Conservation (phyloP, 2,113 vertebrate genomes). For the Solea solea region DNA sequence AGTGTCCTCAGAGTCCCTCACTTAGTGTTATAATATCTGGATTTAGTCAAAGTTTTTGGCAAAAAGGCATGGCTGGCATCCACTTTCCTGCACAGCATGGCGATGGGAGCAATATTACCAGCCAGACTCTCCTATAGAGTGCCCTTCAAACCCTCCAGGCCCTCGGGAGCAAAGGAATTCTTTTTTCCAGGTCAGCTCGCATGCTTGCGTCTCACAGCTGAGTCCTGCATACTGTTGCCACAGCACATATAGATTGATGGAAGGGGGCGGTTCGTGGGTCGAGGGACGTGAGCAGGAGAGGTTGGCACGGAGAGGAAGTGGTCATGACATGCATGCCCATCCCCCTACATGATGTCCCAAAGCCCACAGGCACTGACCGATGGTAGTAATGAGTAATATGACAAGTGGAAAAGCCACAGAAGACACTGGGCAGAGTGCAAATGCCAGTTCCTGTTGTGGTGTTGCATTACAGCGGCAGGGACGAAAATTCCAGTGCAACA, state of each 20-base stretch:
- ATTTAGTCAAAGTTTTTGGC: constrained; percentile 1
- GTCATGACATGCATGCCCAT: constrained; percentile 42
- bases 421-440: constrained; percentile 14
- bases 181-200: constrained; percentile 79
- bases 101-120: constrained; percentile 22
- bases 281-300: constrained; percentile 39
- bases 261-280: constrained; percentile 40
- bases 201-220: constrained; percentile 67
- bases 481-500: not conserved
- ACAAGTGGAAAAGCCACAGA: constrained; percentile 25
- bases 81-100: constrained; percentile 6
- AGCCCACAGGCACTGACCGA: constrained; percentile 24
- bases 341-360: constrained; percentile 32
- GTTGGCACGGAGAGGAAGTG: constrained; percentile 43
- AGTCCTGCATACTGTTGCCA: constrained; percentile 50
- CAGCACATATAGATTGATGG: constrained; percentile 61
- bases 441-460: constrained; percentile 28
- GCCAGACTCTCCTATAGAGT: constrained; percentile 1
- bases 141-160: constrained; percentile 53
- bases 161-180: constrained; percentile 39
- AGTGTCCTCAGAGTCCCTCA: constrained; percentile 33
- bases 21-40: constrained; percentile 29
- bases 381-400: constrained; percentile 19
- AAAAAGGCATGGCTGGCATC: not conserved
- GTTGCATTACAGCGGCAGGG: constrained; percentile 4